phyloP scores from a whole-genome alignment of 2,797 vertebrate species.

The Takifugu rubripes region DNA sequence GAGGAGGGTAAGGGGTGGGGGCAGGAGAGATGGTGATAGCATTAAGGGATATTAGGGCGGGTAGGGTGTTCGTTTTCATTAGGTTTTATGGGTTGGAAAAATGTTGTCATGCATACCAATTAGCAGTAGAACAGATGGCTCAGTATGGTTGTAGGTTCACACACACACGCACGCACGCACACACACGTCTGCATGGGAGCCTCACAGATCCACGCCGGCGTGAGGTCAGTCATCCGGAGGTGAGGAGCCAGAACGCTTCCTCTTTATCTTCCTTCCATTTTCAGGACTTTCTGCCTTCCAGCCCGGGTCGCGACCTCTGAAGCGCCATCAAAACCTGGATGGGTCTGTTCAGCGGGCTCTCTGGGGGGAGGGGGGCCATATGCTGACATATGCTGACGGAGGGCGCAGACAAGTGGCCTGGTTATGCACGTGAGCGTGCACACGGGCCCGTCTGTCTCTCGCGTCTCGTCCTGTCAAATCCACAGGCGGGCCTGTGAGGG shows the following conservation, averaged over 20 bases:
- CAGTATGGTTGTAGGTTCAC: constrained; percentile 45
- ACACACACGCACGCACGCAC: constrained; percentile 16
- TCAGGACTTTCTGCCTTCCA: constrained; percentile 10
- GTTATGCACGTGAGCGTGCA: constrained; percentile 38
- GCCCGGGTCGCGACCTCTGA: constrained; percentile 47
- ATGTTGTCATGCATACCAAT: constrained; percentile 73
- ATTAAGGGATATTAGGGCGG: constrained; percentile 66
- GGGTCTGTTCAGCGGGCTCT: constrained; percentile 57
- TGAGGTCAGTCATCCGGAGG: constrained; percentile 22
- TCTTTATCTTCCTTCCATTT: neutral
- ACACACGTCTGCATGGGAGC: neutral
- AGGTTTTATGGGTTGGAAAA: constrained; percentile 73
- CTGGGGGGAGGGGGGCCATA: constrained; percentile 49
- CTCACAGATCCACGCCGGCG: constrained; percentile 23
- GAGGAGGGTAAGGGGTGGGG: constrained; percentile 23
- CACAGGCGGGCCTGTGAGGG: constrained; percentile 11
- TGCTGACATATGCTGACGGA: constrained; percentile 63
- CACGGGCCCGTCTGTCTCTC: constrained; percentile 2
- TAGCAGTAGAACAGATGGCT: constrained; percentile 74
- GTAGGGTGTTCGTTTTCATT: constrained; percentile 71
- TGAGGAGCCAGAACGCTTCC: neutral
- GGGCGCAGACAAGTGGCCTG: constrained; percentile 18
- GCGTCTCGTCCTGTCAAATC: constrained; percentile 29
- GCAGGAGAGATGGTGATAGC: constrained; percentile 37
- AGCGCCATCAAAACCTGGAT: constrained; percentile 52